These are phyloP conservation scores for Eudasyphora cyanicolor DNA, from an alignment of 2,888 invertebrate genomes.

Conservation along the genomic window DNA sequence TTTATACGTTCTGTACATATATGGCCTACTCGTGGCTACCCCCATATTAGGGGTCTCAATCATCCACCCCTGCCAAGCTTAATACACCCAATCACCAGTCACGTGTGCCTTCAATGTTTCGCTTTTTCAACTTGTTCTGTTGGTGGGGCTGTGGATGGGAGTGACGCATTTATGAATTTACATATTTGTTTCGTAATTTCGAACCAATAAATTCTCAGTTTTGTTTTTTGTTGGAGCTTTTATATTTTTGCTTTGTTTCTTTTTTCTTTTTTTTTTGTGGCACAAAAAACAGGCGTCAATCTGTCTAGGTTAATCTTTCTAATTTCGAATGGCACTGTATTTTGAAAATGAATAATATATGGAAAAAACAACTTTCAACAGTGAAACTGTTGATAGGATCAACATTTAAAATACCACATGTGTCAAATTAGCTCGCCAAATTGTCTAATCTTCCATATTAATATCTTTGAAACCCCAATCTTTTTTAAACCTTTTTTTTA, in stretches of 20 bases:
- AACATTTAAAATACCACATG: too few relatives aligned
- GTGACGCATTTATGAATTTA: constrained; percentile 15
- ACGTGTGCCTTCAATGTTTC: background rate
- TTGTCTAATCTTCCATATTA: too few relatives aligned
- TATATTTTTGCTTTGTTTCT: too few relatives aligned
- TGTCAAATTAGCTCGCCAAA: too few relatives aligned
- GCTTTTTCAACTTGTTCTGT: background rate
- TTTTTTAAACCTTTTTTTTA: too few relatives aligned
- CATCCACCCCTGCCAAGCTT: background rate
- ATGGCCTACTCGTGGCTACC: background rate
- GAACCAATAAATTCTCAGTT: background rate
- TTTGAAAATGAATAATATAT: background rate
- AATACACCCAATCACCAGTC: too few relatives aligned
- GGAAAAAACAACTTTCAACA: too few relatives aligned
- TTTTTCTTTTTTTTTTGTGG: background rate
- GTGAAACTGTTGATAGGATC: too few relatives aligned
- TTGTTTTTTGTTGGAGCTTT: background rate
- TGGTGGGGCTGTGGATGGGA: background rate
- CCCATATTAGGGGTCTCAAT: background rate
- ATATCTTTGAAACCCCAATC: too few relatives aligned
- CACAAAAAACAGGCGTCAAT: background rate
- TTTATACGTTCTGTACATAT: background rate
- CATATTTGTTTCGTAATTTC: constrained; percentile 5
- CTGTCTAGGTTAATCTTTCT: constrained; percentile 3
- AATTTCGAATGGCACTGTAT: background rate